These are phyloP conservation scores for Pyrocephalus nanus DNA, from an alignment of 2,797 vertebrate genomes.

Conservation along the genomic window DNA sequence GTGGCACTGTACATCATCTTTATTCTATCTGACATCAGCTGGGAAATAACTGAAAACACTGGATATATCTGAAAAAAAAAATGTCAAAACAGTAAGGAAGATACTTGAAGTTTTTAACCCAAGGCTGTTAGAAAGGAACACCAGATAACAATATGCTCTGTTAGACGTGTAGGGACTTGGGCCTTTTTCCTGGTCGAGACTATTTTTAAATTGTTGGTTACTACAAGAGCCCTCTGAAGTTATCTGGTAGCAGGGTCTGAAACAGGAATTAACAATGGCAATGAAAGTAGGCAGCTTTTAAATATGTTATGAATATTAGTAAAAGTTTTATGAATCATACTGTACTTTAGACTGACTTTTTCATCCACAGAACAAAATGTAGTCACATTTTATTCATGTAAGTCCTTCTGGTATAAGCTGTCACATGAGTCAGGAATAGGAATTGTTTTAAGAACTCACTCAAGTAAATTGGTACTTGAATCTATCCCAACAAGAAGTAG, in stretches of 20 bases:
- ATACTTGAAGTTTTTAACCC: not conserved
- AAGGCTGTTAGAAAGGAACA: not conserved
- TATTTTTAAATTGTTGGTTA: not conserved
- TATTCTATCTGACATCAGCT: not conserved
- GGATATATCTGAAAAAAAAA: not conserved
- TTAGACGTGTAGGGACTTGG: not conserved
- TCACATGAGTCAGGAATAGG: not conserved
- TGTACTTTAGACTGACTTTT: not conserved
- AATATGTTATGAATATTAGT: not conserved
- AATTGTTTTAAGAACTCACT: not conserved
- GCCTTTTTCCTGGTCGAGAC: not conserved
- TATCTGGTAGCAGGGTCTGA: not conserved
- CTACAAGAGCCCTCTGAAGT: not conserved
- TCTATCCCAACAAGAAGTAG: not conserved
- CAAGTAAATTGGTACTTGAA: not conserved
- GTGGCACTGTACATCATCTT: not conserved
- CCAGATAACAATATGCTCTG: not conserved
- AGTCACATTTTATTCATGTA: not conserved
- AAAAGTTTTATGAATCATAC: slow-evolving; percentile 3
- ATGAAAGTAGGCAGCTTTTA: not conserved
- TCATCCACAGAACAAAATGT: not conserved
- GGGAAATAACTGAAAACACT: not conserved
- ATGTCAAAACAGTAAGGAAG: not conserved
- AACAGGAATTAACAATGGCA: not conserved
- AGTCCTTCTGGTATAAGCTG: not conserved